Percentiles rank a stretch among this genome's conserved stretches.
phyloP scores from a whole-genome alignment of 2,113 vertebrate genomes.

The Xiphorhynchus elegans region DNA sequence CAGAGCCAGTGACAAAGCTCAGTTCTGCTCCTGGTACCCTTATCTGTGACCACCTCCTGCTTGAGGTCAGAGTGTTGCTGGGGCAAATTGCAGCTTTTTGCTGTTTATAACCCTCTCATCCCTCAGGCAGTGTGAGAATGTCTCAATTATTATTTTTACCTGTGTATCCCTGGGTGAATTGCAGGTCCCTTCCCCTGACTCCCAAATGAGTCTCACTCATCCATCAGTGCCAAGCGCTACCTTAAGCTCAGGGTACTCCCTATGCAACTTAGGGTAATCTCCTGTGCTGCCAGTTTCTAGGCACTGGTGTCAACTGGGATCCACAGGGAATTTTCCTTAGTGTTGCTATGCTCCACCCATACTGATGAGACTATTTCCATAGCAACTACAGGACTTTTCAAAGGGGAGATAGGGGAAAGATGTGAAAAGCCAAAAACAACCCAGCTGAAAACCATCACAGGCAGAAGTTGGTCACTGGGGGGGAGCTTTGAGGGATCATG shows the following conservation, averaged over 20 bases:
- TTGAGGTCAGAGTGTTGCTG: fast-evolving
- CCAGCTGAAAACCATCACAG: neutral
- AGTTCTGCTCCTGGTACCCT: neutral
- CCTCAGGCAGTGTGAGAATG: neutral
- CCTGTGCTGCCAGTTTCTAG: neutral
- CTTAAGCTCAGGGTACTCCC: neutral
- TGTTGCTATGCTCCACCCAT: neutral
- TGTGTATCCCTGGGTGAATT: neutral
- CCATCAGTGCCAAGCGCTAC: fast-evolving
- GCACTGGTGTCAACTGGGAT: conserved; percentile 37
- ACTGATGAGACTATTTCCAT: conserved; percentile 68
- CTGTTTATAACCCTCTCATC: neutral
- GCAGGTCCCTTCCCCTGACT: neutral
- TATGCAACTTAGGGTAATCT: neutral
- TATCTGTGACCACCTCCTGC: neutral
- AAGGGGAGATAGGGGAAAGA: neutral
- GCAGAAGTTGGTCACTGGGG: neutral
- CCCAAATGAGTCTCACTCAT: neutral
- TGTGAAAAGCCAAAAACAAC: neutral
- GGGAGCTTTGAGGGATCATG: fast-evolving
- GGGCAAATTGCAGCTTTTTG: neutral
- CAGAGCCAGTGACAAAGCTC: neutral
- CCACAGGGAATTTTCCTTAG: neutral
- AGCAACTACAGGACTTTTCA: conserved; percentile 47
- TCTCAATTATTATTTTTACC: neutral